Conservation (phyloP, 1,140 invertebrate species). For the Magallana angulata region DNA sequence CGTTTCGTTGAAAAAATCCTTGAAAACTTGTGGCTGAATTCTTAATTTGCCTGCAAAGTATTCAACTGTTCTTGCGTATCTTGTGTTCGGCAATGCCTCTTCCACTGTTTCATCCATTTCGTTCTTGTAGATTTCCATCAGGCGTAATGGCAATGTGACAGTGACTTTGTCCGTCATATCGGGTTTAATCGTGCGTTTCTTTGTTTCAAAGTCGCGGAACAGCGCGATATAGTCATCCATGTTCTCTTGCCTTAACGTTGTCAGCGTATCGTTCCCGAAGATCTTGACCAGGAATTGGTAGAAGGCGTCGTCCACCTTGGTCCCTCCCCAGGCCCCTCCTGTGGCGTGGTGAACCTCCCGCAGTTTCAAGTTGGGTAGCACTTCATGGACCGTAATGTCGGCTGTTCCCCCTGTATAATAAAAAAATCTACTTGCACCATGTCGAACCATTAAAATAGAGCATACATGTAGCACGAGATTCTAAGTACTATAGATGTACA, state of each 20-base stretch:
- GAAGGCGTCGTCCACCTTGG: slow-evolving; percentile 61
- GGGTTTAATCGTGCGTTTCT: slow-evolving; percentile 54
- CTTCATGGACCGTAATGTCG: slow-evolving; percentile 62
- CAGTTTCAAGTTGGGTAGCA: slow-evolving; percentile 43
- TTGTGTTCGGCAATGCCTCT: slow-evolving; percentile 44
- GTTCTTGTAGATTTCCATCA: slow-evolving; percentile 36
- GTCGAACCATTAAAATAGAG: neutral
- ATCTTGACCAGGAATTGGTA: slow-evolving; percentile 50
- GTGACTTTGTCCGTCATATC: slow-evolving; percentile 22
- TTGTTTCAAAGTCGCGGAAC: slow-evolving; percentile 57
- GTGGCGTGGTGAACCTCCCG: slow-evolving; percentile 57
- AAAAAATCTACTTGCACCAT: neutral
- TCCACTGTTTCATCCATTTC: neutral
- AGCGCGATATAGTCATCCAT: slow-evolving; percentile 46
- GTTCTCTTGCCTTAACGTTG: slow-evolving; percentile 31
- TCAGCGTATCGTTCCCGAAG: slow-evolving; percentile 48
- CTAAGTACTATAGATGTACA: neutral
- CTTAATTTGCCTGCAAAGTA: slow-evolving; percentile 44
- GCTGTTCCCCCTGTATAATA: slow-evolving; percentile 59
- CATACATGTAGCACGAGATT: neutral
- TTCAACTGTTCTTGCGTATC: slow-evolving; percentile 30
- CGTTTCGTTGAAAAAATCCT: slow-evolving; percentile 50
- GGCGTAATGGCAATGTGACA: slow-evolving; percentile 41
- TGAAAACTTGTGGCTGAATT: slow-evolving; percentile 41
- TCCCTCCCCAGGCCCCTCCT: slow-evolving; percentile 64